These are phyloP conservation scores for Peucedramus taeniatus DNA, from an alignment of 2,113 vertebrate species.

Conservation along the genomic window DNA sequence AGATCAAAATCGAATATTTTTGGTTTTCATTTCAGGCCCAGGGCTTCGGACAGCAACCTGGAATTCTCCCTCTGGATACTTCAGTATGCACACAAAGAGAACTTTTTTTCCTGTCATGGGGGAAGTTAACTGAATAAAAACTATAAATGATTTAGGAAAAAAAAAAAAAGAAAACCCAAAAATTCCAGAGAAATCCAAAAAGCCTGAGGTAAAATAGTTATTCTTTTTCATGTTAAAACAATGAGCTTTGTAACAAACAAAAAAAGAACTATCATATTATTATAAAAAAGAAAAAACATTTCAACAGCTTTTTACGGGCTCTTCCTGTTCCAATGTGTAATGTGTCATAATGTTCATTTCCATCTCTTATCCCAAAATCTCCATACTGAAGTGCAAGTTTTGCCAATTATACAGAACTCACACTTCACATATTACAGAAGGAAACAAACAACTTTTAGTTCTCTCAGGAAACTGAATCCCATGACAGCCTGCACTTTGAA, in stretches of 20 bases:
- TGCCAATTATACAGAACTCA: not conserved
- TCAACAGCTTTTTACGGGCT: not conserved
- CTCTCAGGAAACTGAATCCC: not conserved
- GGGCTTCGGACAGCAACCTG: not conserved
- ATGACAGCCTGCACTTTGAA: not conserved
- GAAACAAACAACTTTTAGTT: not conserved
- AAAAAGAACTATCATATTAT: not conserved
- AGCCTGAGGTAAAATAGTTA: not conserved
- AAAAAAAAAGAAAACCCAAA: accelerated
- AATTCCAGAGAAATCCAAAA: not conserved
- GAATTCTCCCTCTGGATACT: not conserved
- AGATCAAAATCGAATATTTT: not conserved
- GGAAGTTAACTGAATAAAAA: not conserved
- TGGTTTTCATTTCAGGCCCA: not conserved
- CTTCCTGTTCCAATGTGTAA: not conserved
- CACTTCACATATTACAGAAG: not conserved
- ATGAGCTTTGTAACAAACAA: not conserved
- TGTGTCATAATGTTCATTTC: not conserved
- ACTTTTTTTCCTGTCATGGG: not conserved
- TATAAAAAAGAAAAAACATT: not conserved
- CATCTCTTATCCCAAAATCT: not conserved
- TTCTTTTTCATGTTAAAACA: not conserved
- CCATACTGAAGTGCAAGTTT: not conserved
- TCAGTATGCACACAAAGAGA: not conserved
- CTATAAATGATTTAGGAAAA: not conserved